These are phyloP conservation scores for Habrosyne pyritoides DNA, from an alignment of 2,888 invertebrate genomes.

Conservation along the genomic window DNA sequence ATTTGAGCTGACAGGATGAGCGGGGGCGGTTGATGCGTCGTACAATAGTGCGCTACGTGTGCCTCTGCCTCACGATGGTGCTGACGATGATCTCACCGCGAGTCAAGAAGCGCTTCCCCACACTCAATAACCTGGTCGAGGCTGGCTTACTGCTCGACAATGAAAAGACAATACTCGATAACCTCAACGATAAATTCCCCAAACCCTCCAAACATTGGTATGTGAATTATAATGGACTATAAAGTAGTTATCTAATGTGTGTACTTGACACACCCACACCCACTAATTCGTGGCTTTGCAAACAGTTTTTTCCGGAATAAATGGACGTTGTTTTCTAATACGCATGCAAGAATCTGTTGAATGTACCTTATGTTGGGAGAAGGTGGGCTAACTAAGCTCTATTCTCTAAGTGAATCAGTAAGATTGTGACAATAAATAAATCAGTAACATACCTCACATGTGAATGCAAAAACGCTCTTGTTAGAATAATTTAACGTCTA, in stretches of 20 bases:
- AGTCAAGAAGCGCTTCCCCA: slow-evolving; percentile 95
- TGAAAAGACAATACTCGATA: slow-evolving; percentile 90
- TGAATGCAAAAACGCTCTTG: not conserved
- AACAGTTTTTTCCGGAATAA: slow-evolving; percentile 9
- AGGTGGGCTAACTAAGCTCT: not conserved
- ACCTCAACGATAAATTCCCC: slow-evolving; percentile 91
- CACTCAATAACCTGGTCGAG: slow-evolving; percentile 91
- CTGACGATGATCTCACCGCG: slow-evolving; percentile 93
- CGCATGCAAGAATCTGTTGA: not conserved
- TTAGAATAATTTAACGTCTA: not conserved
- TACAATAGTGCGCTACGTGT: slow-evolving; percentile 92
- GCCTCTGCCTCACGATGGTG: slow-evolving; percentile 94
- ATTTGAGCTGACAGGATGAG: slow-evolving; percentile 85
- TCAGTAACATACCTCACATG: not conserved
- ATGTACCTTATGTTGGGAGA: not conserved
- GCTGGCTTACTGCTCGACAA: slow-evolving; percentile 92
- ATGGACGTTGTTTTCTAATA: slow-evolving; percentile 2
- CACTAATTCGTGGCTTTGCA: not conserved
- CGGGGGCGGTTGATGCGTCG: slow-evolving; percentile 91
- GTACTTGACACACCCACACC: not conserved
- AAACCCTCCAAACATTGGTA: slow-evolving; percentile 94
- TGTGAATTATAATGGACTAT: slow-evolving; percentile 24
- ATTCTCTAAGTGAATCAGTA: not conserved
- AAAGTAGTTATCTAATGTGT: not conserved
- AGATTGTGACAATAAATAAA: not conserved